Base-by-base conservation (phyloP, 2,888 invertebrate species). In the Lutraria lutraria region DNA sequence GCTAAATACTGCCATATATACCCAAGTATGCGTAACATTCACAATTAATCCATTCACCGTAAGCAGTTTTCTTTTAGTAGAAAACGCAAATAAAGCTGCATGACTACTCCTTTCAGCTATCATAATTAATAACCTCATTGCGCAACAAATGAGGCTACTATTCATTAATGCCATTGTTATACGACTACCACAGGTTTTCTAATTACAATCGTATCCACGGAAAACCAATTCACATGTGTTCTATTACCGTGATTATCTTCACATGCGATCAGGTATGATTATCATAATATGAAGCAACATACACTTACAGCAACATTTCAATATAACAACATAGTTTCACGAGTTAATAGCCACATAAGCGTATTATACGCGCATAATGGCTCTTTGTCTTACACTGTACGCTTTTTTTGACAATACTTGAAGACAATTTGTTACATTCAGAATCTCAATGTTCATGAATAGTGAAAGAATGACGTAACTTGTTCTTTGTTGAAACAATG, bases 111-210 rank as follows among this genome's bases (percentile, higher is more conserved):
- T 10, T 68, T 25, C 63, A 68, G 63, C 8, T 3, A 25, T 25
- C 25, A 68, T 12, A 68, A 68, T 68, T n/a, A 19, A 68, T 25
- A 25, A 68, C n/a, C 25, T 12, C 63, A 68, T 68, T 25, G 8
- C 25, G 25, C 63, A 25, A 68, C 63, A 25, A 68, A 68, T 68
- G n/a, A 68, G 25, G 25, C 63, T 13, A 68, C 25, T 6, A 68
- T 68, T 68, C 63, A 68, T 68, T 68, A 68, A 68, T 25, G 25
- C 63, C 25, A 68, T 68, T 68, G 63, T 68, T 68, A 68, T 68
- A 68, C 2, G 25, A 68, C 63, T 68, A 68, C 63, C 63, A 25
- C 10, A 68, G 63, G 63, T 68, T 68, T 68, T 68, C 25, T 68
- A 25, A 68, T 68, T 68, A 68, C 63, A 15, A 76, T 76, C 29